Conservation (phyloP, 2,797 vertebrate genomes). For the Podargus strigoides region DNA sequence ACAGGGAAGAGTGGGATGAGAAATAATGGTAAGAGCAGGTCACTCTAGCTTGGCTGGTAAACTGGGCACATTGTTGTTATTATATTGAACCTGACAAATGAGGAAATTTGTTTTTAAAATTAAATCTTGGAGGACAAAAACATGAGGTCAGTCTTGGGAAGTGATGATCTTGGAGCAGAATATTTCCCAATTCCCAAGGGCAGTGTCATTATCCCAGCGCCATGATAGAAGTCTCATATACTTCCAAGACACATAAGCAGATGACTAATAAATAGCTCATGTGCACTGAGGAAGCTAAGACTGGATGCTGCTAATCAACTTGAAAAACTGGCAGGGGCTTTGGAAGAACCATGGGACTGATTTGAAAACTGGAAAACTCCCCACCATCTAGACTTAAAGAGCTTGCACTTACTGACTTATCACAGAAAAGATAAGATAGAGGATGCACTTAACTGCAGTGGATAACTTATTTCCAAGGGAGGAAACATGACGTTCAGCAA, state of each 20-base stretch:
- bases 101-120: not conserved
- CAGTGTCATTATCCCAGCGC: too few species aligned
- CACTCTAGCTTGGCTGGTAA: not conserved
- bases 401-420: not conserved
- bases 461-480: not conserved
- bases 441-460: not conserved
- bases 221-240: not conserved
- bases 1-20: not conserved
- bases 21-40: not conserved
- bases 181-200: not conserved
- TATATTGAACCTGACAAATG: not conserved
- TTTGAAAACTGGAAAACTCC: not conserved
- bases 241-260: not conserved
- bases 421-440: not conserved
- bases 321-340: not conserved
- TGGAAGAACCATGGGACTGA: not conserved
- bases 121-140: not conserved
- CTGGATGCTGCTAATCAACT: not conserved
- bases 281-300: not conserved
- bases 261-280: not conserved
- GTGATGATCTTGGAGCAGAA: not conserved
- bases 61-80: rapidly evolving
- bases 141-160: not conserved
- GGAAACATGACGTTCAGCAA: not conserved
- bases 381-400: not conserved